A percentile compares a stretch with the other conserved stretches of the same genome.
phyloP scores from a whole-genome alignment of 2,888 invertebrate genomes.

The Pristionchus japonicus region DNA sequence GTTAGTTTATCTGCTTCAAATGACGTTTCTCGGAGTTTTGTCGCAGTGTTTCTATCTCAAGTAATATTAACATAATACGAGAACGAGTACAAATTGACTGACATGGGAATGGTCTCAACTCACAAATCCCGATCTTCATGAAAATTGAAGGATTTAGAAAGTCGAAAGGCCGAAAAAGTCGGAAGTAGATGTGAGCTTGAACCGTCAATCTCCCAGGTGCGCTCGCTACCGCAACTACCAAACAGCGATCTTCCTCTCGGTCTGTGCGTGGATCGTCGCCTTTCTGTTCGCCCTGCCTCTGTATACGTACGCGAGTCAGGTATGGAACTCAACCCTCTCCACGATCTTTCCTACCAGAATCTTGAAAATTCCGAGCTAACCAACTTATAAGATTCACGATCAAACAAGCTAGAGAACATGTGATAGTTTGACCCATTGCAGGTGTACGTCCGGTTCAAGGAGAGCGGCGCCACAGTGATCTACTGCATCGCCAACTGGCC shows the following conservation, averaged over 20 bases:
- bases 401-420: not conserved
- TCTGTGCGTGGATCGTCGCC: conserved; percentile 69
- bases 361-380: too few relatives aligned
- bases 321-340: too few relatives aligned
- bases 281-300: conserved; percentile 67
- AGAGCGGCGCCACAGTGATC: conserved; percentile 46
- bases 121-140: too few relatives aligned
- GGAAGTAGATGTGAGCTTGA: too few relatives aligned
- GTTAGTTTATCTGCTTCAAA: conserved; percentile 50
- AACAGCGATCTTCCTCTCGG: conserved; percentile 63
- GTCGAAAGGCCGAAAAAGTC: too few relatives aligned
- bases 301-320: conserved; percentile 68
- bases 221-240: conserved; percentile 61
- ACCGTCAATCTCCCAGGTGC: conserved; percentile 45
- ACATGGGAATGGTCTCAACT: too few relatives aligned
- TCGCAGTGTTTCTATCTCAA: too few relatives aligned
- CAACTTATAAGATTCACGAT: too few relatives aligned
- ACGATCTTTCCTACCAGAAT: not conserved
- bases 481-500: conserved; percentile 58
- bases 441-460: conserved; percentile 22
- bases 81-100: too few relatives aligned
- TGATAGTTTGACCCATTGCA: not conserved
- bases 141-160: too few relatives aligned
- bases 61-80: too few relatives aligned
- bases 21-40: too few relatives aligned